Base-by-base conservation (phyloP, 2,797 vertebrate species). In the Simalia tracyae region DNA sequence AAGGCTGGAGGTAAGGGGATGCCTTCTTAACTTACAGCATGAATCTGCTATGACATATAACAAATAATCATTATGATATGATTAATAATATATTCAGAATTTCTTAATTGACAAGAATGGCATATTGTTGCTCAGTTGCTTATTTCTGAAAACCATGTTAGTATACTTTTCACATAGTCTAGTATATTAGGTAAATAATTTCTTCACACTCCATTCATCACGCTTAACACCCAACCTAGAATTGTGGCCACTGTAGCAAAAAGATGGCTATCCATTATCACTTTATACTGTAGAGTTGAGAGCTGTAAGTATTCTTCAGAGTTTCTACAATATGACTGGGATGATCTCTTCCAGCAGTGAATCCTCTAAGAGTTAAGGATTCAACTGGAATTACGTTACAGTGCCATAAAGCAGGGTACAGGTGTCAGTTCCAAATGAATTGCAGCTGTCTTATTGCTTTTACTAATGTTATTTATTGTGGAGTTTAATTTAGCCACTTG, bases 401-500 rank as follows among this genome's bases (percentile, higher is more conserved):
- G 36, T 50, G 28, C 3, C 63, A 86, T 63, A 36, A 64, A 50
- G 24, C 63, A 60, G 60, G 14, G 42, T 72, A 68, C 5, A 66
- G 24, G 15, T 86, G 63, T 86, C 64, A 72, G 31, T 54, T 72
- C 50, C 63, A 89, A 86, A 89, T 86, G 88, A 92, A 68, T 84
- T 31, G 81, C 50, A 92, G 81, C 87, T 72, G 88, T 22, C 66
- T 50, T 86, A 84, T n/a, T 89, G 84, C 61, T 50, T 92, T 36
- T 36, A 84, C 81, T 89, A 89, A 72, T 89, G 84, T 85, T 72
- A 89, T 10, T 26, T n/a, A 50, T 19, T 28, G 19, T 85, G 36
- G 14, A 46, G 50, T 68, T 85, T 89, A 86, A 86, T 42, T 66
- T 89, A 61, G 92, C 4, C 61, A 63, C n/a, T 54, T 85, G 10